phyloP scores from a whole-genome alignment of 2,888 invertebrate genomes.

The Cephus pulcher region DNA sequence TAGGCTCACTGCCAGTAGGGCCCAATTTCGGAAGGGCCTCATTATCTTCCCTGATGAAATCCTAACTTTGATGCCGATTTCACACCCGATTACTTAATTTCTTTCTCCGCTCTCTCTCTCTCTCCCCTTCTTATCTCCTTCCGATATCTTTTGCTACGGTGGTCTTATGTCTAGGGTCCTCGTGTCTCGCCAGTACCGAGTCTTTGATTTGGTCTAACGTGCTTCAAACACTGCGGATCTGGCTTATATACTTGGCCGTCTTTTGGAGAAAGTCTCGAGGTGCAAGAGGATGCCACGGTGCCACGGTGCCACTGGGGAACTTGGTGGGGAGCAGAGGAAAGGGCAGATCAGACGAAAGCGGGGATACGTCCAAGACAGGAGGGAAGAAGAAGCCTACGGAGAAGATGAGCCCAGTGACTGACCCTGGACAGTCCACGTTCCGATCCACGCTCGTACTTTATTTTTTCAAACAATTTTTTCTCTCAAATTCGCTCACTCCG shows the following conservation, averaged over 20 bases:
- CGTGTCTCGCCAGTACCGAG: conserved; percentile 6
- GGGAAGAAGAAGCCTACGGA: conserved; percentile 8
- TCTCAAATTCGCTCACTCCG: not conserved
- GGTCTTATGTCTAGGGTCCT: not conserved
- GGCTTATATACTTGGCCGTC: conserved; percentile 64
- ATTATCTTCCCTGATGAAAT: conserved; percentile 35
- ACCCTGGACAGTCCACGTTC: not conserved
- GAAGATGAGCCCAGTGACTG: not conserved
- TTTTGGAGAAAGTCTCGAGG: conserved; percentile 65
- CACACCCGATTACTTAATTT: not conserved
- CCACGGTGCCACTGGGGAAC: conserved; percentile 13
- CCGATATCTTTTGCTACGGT: not conserved
- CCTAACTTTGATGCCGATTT: not conserved
- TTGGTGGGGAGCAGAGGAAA: not conserved
- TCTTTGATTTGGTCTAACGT: conserved; percentile 63
- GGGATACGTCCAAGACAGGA: conserved; percentile 9
- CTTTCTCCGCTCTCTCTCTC: no score
- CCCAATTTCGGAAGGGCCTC: conserved; percentile 53
- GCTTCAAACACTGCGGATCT: conserved; percentile 60
- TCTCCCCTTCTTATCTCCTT: not conserved
- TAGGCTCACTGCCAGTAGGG: conserved; percentile 49
- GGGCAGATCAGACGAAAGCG: not conserved
- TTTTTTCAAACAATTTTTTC: no score
- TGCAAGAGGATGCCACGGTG: conserved; percentile 30
- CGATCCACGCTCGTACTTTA: not conserved